These are phyloP conservation scores for Phrynocephalus vlangalii DNA, from an alignment of 2,797 vertebrate species.

Conservation along the genomic window DNA sequence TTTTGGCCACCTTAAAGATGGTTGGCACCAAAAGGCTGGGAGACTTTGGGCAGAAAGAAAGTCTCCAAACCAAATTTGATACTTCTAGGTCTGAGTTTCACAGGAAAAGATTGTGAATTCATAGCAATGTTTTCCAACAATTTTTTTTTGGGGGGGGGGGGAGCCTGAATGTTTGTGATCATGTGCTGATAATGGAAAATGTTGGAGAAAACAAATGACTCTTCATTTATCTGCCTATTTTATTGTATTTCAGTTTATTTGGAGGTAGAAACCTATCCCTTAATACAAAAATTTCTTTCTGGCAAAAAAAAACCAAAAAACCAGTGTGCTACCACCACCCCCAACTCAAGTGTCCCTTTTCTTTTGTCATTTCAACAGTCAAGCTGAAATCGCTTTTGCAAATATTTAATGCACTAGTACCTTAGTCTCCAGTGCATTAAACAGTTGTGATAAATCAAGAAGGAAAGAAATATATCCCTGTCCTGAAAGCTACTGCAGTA, in stretches of 20 bases:
- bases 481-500: background rate
- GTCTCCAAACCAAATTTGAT: background rate
- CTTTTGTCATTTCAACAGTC: background rate
- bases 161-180: background rate
- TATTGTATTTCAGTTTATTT: background rate
- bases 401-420: background rate
- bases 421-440: background rate
- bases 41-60: background rate
- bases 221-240: slow-evolving; percentile 8
- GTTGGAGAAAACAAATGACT: background rate
- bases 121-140: background rate
- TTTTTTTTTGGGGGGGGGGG: background rate
- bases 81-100: background rate
- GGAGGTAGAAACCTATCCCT: background rate
- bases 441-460: background rate
- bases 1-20: slow-evolving; percentile 6
- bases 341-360: background rate
- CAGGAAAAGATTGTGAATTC: background rate
- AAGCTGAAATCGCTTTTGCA: background rate
- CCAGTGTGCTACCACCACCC: too few relatives aligned
- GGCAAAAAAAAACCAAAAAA: background rate
- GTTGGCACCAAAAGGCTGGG: background rate
- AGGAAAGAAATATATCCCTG: background rate
- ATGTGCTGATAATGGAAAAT: background rate
- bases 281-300: background rate